Conservation (phyloP, 2,113 vertebrate genomes). For the Esox niger region DNA sequence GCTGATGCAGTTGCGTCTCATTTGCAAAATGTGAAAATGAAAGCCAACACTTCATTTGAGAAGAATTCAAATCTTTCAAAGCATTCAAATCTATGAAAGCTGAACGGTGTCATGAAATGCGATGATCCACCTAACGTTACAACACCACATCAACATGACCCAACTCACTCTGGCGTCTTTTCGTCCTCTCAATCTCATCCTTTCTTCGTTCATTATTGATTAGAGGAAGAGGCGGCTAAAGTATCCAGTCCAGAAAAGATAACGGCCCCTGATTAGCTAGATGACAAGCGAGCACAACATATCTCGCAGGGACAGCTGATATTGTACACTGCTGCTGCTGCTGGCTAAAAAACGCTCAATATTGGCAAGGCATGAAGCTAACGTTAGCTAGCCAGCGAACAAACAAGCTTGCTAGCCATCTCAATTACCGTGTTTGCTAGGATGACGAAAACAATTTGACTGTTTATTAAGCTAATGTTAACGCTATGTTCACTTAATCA, state of each 20-base stretch:
- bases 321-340: neutral
- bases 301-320: neutral
- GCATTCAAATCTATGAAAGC: too few species aligned
- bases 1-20: too few species aligned
- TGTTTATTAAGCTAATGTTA: neutral
- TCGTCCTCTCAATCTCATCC: neutral
- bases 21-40: too few species aligned
- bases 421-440: too few species aligned
- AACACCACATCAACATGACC: too few species aligned
- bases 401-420: too few species aligned
- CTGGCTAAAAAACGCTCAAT: neutral
- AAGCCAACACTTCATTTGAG: too few species aligned
- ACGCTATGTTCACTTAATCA: neutral
- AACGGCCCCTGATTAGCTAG: neutral
- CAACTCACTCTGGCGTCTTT: constrained; percentile 2
- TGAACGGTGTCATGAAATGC: too few species aligned
- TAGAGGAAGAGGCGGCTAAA: neutral
- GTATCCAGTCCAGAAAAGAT: constrained; percentile 7
- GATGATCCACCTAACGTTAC: too few species aligned
- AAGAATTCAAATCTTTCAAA: too few species aligned
- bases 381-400: neutral
- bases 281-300: neutral
- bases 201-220: constrained; percentile 16
- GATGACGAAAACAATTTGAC: too few species aligned
- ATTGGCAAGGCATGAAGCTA: neutral